Percentiles rank a stretch among this genome's conserved stretches.
Evolutionary conservation across 2,113 vertebrate genomes (phyloP).

Genomic region (Nibea coibor): DNA sequence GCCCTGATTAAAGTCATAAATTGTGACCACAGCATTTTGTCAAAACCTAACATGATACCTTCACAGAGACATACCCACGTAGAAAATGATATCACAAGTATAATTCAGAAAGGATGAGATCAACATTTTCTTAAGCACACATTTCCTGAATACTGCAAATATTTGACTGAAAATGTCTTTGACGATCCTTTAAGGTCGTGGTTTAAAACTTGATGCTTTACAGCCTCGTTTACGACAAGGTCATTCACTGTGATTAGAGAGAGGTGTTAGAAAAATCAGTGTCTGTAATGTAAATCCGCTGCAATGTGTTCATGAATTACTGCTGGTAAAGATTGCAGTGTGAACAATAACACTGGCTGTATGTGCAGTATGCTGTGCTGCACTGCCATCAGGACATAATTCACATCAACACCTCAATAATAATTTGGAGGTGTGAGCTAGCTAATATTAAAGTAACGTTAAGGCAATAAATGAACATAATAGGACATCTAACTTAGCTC

Average conservation of each 20-base stretch:
- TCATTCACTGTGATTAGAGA: constrained; percentile 26
- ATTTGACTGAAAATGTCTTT: neutral
- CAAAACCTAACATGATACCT: neutral
- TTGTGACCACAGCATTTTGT: neutral
- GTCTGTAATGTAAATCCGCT: neutral
- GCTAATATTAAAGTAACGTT: constrained; percentile 28
- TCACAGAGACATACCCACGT: too few relatives aligned
- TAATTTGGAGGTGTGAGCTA: constrained; percentile 48
- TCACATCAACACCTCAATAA: constrained; percentile 22
- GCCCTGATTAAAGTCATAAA: neutral
- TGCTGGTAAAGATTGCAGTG: too few relatives aligned
- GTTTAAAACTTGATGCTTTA: neutral
- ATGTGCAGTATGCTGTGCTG: neutral
- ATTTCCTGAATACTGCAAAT: neutral
- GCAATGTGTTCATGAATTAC: neutral
- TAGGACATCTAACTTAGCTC: neutral
- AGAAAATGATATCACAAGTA: neutral
- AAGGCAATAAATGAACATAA: neutral
- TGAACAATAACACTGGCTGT: constrained; percentile 6
- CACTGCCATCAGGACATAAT: constrained; percentile 24
- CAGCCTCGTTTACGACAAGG: neutral
- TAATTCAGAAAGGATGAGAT: neutral
- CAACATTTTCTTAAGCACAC: neutral
- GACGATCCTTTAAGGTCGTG: neutral
- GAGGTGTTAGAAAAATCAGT: neutral